Evolutionary conservation across 2,797 vertebrate genomes (phyloP).

Genomic region (Onychomys arenicola): DNA sequence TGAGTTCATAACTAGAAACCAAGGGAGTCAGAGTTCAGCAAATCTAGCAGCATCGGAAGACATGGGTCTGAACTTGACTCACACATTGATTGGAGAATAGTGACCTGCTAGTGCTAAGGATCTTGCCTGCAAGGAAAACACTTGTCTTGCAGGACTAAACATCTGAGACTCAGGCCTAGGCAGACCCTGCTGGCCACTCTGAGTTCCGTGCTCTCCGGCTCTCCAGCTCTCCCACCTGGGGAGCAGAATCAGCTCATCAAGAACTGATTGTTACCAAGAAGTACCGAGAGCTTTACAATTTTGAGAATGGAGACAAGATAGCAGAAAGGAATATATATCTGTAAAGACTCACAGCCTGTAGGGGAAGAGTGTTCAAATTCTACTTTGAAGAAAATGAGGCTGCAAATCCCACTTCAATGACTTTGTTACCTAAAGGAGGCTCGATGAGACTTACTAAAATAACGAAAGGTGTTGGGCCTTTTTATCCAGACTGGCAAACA

Average conservation of each 20-base stretch:
- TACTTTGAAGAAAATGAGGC: constrained; percentile 4
- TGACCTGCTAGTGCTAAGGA: not conserved
- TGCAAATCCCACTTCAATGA: constrained; percentile 19
- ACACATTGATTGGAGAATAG: not conserved
- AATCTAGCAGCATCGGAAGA: not conserved
- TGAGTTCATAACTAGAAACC: not conserved
- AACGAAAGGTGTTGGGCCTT: not conserved
- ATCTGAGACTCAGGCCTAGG: not conserved
- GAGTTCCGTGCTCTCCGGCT: not conserved
- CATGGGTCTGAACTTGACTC: not conserved
- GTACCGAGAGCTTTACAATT: constrained; percentile 34
- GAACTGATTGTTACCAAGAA: not conserved
- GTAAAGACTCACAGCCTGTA: not conserved
- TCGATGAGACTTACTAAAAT: not conserved
- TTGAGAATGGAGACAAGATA: constrained; percentile 19
- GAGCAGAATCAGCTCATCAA: not conserved
- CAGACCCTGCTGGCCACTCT: not conserved
- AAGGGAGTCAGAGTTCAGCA: constrained; percentile 2
- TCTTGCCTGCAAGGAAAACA: not conserved
- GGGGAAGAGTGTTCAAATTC: not conserved
- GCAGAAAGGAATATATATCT: not conserved
- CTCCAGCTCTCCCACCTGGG: not conserved
- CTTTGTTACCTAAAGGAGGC: not conserved
- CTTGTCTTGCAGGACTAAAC: not conserved
- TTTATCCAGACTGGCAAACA: not conserved